Conservation (phyloP, 35 echinoderm and acorn worm genomes). For the Amphiura filiformis region DNA sequence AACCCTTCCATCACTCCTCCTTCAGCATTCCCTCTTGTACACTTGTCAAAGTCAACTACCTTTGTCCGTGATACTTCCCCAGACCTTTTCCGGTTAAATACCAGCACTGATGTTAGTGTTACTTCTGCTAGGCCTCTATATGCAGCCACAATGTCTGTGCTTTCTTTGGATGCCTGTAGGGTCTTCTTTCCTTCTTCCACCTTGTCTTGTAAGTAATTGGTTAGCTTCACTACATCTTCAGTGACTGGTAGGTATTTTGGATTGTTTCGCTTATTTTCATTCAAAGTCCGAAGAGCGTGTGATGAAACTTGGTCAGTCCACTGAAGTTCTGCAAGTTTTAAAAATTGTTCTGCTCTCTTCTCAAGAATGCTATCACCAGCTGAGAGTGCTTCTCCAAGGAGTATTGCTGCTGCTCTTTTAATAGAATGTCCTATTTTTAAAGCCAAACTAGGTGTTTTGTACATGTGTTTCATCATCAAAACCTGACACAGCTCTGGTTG, state of each 20-base stretch:
- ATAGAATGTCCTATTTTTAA: conserved; percentile 37
- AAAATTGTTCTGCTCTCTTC: neutral
- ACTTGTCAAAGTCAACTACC: conserved; percentile 14
- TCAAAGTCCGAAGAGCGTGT: conserved; percentile 65
- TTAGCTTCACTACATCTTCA: conserved; percentile 61
- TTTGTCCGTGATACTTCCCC: conserved; percentile 60
- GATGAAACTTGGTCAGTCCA: conserved; percentile 56
- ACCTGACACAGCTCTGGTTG: conserved; percentile 25
- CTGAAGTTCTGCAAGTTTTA: neutral
- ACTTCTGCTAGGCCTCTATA: conserved; percentile 5
- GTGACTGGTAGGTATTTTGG: conserved; percentile 78
- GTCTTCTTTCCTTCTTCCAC: neutral
- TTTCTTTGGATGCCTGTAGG: neutral
- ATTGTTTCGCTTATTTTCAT: conserved; percentile 77
- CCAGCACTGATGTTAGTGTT: conserved; percentile 20
- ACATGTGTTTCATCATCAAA: conserved; percentile 18
- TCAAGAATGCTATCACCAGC: neutral
- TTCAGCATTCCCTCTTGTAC: neutral
- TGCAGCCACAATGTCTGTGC: neutral
- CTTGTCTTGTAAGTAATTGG: conserved; percentile 40
- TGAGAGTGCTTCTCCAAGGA: conserved; percentile 17
- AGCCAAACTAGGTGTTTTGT: conserved; percentile 36
- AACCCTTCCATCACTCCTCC: neutral
- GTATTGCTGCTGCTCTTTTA: conserved; percentile 12
- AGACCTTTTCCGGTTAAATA: conserved; percentile 47